A percentile compares a stretch with the other conserved stretches of the same genome.
Evolutionary conservation across 2,113 vertebrate species (phyloP).

Genomic region (Brachypteracias leptosomus): DNA sequence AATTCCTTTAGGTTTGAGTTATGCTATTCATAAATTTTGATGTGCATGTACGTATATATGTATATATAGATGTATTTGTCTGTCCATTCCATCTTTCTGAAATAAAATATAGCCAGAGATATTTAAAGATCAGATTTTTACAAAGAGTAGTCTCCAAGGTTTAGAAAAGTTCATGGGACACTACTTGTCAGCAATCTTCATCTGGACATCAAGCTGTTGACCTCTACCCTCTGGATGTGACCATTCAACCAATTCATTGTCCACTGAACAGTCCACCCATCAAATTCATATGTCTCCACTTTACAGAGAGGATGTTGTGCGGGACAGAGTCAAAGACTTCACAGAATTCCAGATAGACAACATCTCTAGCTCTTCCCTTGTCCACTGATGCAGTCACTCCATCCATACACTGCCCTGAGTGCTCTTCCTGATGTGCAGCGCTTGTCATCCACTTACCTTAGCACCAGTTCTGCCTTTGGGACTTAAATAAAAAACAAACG

Average conservation of each 20-base stretch:
- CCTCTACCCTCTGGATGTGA: too few species aligned
- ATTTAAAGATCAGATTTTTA: neutral
- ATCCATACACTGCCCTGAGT: rapidly evolving
- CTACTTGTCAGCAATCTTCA: too few species aligned
- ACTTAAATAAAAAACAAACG: neutral
- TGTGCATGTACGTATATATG: neutral
- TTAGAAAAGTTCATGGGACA: neutral
- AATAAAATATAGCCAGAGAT: neutral
- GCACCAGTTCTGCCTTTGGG: neutral
- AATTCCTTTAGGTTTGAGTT: neutral
- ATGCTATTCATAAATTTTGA: neutral
- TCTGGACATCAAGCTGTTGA: too few species aligned
- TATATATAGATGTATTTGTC: neutral
- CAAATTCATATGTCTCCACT: too few species aligned
- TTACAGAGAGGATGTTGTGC: too few species aligned
- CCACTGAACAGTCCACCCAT: too few species aligned
- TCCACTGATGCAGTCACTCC: too few species aligned
- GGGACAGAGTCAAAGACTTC: too few species aligned
- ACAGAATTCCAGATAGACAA: too few species aligned
- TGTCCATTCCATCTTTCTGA: neutral
- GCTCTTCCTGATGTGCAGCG: neutral
- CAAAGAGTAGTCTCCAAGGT: neutral
- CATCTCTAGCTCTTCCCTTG: too few species aligned
- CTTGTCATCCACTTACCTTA: neutral
- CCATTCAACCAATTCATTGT: too few species aligned